Base-by-base conservation (phyloP, 2,888 invertebrate species). In the Orthosia gothica region DNA sequence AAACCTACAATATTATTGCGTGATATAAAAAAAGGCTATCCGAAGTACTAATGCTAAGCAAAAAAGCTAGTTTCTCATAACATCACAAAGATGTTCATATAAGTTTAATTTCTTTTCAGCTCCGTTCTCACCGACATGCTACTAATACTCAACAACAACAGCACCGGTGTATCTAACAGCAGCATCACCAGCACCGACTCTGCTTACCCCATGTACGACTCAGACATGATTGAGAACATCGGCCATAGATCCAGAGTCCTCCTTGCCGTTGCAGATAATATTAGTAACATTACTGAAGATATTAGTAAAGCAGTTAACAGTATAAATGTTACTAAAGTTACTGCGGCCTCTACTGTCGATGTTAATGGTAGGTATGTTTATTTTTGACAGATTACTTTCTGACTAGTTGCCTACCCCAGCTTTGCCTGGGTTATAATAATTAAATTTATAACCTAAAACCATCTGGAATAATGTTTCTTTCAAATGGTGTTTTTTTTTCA, bases 241-340 rank as follows among this genome's bases (percentile, higher is more conserved):
- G 92, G 91, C 0, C 91, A 93, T 55, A 91, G 91, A 80, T 94
- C 95, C 0, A 92, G 95, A 82, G 90, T 91, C 0, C 79, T 95
- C 1, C 74, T 95, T 61, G 90, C 94, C 3, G 20, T 93, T 32
- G 65, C 69, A 13, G 70, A 75, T 9, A 84, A 89, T 52, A 85
- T 89, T 18, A 54, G 20, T 4, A 86, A 85, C 57, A 32, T 40
- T 4, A 87, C 82, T 5, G 70, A 64, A 1, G 74, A 32, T 0
- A 50, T 40, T 40, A 40, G 40, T 49, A 77, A 55, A 15, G 45
- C 54, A 2, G 50, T 58, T 3, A 59, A 55, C 9, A 40, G 20
- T 55, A 49, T 40, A 2, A 76, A 69, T 49, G n/a, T 23, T 0
- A 67, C 61, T 1, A 58, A 55, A 65, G 23, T 70, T 13, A 79